These are phyloP conservation scores for Columbina picui DNA, from an alignment of 2,113 vertebrate genomes.

Conservation along the genomic window DNA sequence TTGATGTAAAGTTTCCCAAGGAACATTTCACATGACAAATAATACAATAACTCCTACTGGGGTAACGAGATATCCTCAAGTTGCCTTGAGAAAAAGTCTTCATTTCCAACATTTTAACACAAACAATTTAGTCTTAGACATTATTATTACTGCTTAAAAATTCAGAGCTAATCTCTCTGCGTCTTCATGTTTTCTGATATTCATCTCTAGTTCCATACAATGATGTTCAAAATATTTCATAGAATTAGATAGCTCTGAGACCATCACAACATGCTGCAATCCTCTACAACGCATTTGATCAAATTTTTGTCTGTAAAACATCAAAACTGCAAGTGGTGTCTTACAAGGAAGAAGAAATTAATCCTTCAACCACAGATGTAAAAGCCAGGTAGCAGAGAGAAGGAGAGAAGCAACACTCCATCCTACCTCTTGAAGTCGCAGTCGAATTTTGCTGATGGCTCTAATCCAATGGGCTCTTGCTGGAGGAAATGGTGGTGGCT, in stretches of 20 bases:
- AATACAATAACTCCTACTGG: constrained; percentile 26
- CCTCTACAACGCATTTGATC: neutral
- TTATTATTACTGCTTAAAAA: neutral
- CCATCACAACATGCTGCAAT: neutral
- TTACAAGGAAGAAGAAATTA: neutral
- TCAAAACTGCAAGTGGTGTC: neutral
- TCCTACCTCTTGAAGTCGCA: constrained; percentile 92
- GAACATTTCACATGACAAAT: constrained; percentile 32
- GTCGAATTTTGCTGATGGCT: constrained; percentile 93
- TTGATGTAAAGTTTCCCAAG: constrained; percentile 34
- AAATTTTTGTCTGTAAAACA: neutral
- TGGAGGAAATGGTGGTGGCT: constrained; percentile 82
- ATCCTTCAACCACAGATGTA: neutral
- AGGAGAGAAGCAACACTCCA: neutral
- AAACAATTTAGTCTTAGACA: neutral
- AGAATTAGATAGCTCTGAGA: neutral
- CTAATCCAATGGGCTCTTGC: constrained; percentile 91
- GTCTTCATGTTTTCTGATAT: neutral
- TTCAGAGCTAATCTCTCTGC: neutral
- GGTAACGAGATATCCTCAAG: constrained; percentile 19
- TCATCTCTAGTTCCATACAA: neutral
- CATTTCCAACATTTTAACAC: neutral
- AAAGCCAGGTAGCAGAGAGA: neutral
- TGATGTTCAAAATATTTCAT: neutral
- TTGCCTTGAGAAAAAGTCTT: constrained; percentile 4